phyloP scores from a whole-genome alignment of 2,113 vertebrate species.

The Thalassoma bifasciatum region DNA sequence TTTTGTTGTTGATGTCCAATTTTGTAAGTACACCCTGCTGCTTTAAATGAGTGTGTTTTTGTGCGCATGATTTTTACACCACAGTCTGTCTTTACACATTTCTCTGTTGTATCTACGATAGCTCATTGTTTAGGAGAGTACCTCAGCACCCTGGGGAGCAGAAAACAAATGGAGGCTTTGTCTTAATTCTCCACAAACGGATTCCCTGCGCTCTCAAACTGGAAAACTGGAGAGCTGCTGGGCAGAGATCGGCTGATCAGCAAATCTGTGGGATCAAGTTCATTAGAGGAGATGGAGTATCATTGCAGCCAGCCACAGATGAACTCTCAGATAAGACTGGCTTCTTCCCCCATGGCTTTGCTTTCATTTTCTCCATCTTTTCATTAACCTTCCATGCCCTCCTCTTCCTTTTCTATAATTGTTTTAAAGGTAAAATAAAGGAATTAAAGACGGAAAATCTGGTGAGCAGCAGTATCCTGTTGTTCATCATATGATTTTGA shows the following conservation, averaged over 20 bases:
- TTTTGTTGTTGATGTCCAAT: slow-evolving; percentile 61
- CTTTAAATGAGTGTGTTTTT: neutral
- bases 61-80: neutral
- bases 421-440: neutral
- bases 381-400: slow-evolving; percentile 15
- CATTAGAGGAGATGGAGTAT: slow-evolving; percentile 60
- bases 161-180: slow-evolving; percentile 32
- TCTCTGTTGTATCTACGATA: no score
- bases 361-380: slow-evolving; percentile 26
- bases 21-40: slow-evolving; percentile 20
- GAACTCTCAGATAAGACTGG: slow-evolving; percentile 51
- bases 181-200: slow-evolving; percentile 39
- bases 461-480: no score
- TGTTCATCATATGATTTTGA: no score
- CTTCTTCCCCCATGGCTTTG: slow-evolving; percentile 16
- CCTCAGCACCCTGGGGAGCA: neutral
- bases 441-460: neutral
- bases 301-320: slow-evolving; percentile 41
- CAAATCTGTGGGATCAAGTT: slow-evolving; percentile 66
- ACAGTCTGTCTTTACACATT: no score
- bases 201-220: slow-evolving; percentile 29
- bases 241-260: slow-evolving; percentile 58
- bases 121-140: slow-evolving; percentile 1
- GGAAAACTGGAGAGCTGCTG: slow-evolving; percentile 41
- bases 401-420: neutral